Conservation (phyloP, 2,113 vertebrate species). For the Colinus virginianus region DNA sequence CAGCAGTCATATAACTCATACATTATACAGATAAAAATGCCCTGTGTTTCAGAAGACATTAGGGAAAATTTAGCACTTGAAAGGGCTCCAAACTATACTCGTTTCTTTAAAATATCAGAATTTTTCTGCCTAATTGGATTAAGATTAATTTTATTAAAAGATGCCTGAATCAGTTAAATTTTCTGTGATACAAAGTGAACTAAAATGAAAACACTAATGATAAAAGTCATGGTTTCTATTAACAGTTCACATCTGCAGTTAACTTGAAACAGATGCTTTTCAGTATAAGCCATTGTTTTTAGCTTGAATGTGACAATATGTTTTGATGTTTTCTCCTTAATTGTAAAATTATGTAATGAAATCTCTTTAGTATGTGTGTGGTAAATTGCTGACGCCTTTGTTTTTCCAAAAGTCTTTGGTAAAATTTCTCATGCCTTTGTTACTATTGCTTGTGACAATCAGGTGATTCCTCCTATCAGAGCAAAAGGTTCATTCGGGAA, state of each 20-base stretch:
- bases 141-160: conserved; percentile 78
- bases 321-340: conserved; percentile 81
- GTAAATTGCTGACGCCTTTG: conserved; percentile 69
- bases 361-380: conserved; percentile 66
- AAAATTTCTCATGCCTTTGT: conserved; percentile 52
- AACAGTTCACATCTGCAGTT: conserved; percentile 78
- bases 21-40: neutral
- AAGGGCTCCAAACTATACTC: conserved; percentile 48
- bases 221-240: conserved; percentile 77
- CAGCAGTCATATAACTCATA: neutral
- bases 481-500: neutral
- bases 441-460: neutral
- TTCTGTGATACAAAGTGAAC: conserved; percentile 72
- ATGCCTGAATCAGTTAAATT: conserved; percentile 74
- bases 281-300: conserved; percentile 68
- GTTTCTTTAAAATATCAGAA: conserved; percentile 64
- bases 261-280: conserved; percentile 76
- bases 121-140: conserved; percentile 78
- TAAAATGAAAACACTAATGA: conserved; percentile 61
- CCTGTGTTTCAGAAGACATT: conserved; percentile 22
- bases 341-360: conserved; percentile 77
- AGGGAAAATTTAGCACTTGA: conserved; percentile 41
- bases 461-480: conserved; percentile 9
- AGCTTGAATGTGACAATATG: conserved; percentile 75
- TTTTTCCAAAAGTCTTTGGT: conserved; percentile 52